These are phyloP conservation scores for Hystrix brachyura DNA, from an alignment of 2,113 vertebrate species.

Conservation along the genomic window DNA sequence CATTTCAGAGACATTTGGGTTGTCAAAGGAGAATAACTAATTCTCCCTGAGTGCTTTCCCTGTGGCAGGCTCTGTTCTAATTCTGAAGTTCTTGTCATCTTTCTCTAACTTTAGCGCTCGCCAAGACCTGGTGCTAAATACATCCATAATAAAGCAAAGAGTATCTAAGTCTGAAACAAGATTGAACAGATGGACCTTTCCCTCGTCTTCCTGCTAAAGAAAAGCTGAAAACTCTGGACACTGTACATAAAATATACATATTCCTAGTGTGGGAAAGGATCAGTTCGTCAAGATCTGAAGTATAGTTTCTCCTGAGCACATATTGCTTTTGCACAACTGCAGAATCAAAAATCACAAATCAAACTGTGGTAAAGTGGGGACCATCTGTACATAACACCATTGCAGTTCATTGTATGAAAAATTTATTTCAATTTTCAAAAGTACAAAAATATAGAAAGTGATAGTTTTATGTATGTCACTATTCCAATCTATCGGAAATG, in stretches of 20 bases:
- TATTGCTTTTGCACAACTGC: not conserved
- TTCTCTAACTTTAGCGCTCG: not conserved
- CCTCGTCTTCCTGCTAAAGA: not conserved
- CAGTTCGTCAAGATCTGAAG: not conserved
- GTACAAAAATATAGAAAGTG: not conserved
- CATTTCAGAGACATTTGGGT: not conserved
- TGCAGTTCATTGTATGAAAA: not conserved
- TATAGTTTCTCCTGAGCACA: not conserved
- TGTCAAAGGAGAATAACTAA: not conserved
- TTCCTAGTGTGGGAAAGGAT: not conserved
- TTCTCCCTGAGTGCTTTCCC: not conserved
- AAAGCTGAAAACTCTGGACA: not conserved
- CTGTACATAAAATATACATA: not conserved
- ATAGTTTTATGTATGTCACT: not conserved
- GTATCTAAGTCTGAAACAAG: not conserved
- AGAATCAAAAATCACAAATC: not conserved
- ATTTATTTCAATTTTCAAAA: not conserved
- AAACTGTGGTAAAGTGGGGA: not conserved
- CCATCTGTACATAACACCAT: not conserved
- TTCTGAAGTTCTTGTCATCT: slow-evolving; percentile 6
- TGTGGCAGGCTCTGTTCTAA: not conserved
- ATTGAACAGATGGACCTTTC: not conserved
- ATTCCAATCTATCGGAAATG: not conserved
- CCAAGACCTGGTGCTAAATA: not conserved
- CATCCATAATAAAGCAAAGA: not conserved